phyloP scores from a whole-genome alignment of 2,113 vertebrate genomes.

The Tapirus terrestris region DNA sequence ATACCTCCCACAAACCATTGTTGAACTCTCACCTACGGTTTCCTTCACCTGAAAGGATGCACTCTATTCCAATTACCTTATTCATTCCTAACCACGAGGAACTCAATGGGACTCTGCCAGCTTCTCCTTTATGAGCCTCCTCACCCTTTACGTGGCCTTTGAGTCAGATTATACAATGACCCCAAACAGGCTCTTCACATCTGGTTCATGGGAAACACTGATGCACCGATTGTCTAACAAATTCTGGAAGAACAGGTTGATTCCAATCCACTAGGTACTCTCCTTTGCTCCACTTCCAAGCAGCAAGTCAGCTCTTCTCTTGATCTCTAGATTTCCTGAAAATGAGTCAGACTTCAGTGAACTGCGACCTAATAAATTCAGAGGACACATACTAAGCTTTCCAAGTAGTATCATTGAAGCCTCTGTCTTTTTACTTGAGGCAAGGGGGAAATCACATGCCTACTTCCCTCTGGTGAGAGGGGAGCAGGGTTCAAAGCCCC shows the following conservation, averaged over 20 bases:
- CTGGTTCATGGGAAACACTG: not conserved
- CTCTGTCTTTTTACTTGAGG: not conserved
- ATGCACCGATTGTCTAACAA: not conserved
- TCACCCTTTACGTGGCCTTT: not conserved
- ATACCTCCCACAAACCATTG: not conserved
- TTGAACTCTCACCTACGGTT: not conserved
- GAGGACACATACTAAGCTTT: not conserved
- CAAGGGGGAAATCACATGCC: not conserved
- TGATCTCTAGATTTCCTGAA: not conserved
- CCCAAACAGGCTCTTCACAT: not conserved
- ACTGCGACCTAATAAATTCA: not conserved
- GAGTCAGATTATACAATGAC: not conserved
- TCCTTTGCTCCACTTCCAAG: not conserved
- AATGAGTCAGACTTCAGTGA: not conserved
- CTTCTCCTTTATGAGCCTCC: not conserved
- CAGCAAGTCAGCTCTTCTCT: not conserved
- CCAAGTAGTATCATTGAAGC: not conserved
- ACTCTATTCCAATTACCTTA: not conserved
- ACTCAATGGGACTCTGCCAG: not conserved
- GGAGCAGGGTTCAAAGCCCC: not conserved
- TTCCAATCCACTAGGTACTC: not conserved
- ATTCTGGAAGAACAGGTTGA: not conserved
- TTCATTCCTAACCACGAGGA: not conserved
- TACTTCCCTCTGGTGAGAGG: not conserved
- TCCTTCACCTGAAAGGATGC: not conserved